Evolutionary conservation across 1,140 invertebrate genomes (phyloP), one percentile per base, ranked within the genome.

Genomic region (Cryptotermes secundus): DNA sequence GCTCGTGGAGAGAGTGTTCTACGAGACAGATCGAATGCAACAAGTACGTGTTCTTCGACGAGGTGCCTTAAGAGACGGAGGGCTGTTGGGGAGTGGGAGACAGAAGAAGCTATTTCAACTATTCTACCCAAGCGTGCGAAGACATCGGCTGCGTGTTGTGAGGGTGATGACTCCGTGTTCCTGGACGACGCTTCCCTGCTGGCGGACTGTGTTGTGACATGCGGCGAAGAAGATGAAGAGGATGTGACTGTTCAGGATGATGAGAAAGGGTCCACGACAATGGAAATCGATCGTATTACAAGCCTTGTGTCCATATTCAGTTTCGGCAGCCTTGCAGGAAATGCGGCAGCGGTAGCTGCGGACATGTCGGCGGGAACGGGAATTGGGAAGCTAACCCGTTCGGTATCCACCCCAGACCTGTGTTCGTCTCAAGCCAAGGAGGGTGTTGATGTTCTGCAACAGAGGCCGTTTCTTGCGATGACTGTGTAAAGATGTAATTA

Each of bases 251-350:
- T 88, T 49, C 87, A 89, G 9, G 88, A 88, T 38, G 86, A 88
- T 65, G 87, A 87, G 34, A 83, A 83, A 6, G 86, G 86, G 34
- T 87, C 87, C 34, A 89, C 88, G 24, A 88, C 89, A 16, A 92
- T 92, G 91, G 92, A 92, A 86, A 91, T 92, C 85, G 92, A 92
- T 86, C 88, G 91, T 49, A 91, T 92, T 65, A 91, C 91, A 35
- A 91, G 90, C 42, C 87, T 92, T 65, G 91, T 92, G 36, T 92
- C 91, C 49, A 92, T 92, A 85, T 92, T 92, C 87, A 92, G 91
- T 87, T 92, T 92, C 86, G 91, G 91, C 36, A 89, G 90, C 84
- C 86, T 88, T 24, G 84, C 80, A 16, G 72, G 83, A 4, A 85
- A 86, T n/a, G 34, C 79, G 26, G 36, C 79, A 49, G 49, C 84